Evolutionary conservation across 2,113 vertebrate species (phyloP).

Genomic region (Etheostoma cragini): DNA sequence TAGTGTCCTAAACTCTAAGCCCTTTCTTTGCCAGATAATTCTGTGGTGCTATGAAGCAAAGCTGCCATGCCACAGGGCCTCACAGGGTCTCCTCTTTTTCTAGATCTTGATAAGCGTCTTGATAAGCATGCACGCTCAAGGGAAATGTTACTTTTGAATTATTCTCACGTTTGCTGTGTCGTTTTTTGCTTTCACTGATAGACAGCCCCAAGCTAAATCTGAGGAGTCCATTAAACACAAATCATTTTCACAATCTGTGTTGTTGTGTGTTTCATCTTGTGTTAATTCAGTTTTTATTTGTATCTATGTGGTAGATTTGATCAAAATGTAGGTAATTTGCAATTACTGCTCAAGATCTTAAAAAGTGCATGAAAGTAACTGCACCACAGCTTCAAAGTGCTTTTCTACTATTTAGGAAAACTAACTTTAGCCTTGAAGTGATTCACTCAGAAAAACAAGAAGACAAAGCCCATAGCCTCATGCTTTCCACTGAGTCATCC

Average conservation of each 20-base stretch:
- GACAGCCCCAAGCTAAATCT: conserved; percentile 26
- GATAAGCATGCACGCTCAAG: conserved; percentile 33
- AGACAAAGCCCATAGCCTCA: conserved; percentile 52
- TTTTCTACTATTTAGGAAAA: conserved; percentile 21
- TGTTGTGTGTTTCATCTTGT: conserved; percentile 14
- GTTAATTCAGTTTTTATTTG: background rate
- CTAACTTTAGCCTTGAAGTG: conserved; percentile 33
- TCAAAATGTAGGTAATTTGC: background rate
- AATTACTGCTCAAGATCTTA: background rate
- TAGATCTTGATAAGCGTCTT: conserved; percentile 39
- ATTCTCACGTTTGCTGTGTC: conserved; percentile 44
- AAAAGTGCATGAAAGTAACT: conserved; percentile 6
- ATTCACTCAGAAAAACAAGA: conserved; percentile 26
- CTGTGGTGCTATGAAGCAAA: conserved; percentile 47
- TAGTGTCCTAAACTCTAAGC: conserved; percentile 35
- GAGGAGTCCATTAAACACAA: background rate
- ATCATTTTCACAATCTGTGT: background rate
- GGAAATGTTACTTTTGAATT: conserved; percentile 32
- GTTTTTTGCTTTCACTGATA: conserved; percentile 25
- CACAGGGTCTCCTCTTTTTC: conserved; percentile 11
- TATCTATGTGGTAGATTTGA: background rate
- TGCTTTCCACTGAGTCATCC: conserved; percentile 72
- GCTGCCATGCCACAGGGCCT: conserved; percentile 20
- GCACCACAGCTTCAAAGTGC: conserved; percentile 9
- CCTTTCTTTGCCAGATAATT: conserved; percentile 64